These are phyloP conservation scores for Plecotus auritus DNA, from an alignment of 2,113 vertebrate species.

Conservation along the genomic window DNA sequence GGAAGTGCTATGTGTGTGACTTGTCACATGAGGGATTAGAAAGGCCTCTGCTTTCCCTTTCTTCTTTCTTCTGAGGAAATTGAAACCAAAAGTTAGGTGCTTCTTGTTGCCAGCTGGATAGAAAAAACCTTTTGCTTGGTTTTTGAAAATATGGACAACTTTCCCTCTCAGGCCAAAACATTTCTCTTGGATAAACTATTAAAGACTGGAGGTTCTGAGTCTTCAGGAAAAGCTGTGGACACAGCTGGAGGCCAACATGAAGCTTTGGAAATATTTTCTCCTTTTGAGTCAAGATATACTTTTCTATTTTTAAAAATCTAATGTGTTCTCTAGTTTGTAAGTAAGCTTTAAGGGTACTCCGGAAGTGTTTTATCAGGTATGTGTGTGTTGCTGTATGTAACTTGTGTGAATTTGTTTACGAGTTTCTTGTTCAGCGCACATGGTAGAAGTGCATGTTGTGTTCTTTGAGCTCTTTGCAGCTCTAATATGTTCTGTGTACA, in stretches of 20 bases:
- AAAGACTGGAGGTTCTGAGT: background rate
- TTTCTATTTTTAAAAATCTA: background rate
- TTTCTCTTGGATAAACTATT: background rate
- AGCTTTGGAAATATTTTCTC: background rate
- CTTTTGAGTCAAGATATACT: no score
- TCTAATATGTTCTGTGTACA: accelerated
- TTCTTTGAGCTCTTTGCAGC: background rate
- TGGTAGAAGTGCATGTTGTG: no score
- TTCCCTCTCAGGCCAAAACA: background rate
- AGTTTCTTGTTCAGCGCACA: no score
- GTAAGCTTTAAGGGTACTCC: no score
- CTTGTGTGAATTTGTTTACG: background rate
- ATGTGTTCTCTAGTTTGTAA: background rate
- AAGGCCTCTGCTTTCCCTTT: background rate
- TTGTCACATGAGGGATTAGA: background rate
- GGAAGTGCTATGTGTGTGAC: background rate
- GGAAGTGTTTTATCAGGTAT: background rate
- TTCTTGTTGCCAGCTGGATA: background rate
- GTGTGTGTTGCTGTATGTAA: no score
- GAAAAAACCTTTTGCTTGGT: background rate
- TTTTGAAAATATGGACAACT: background rate
- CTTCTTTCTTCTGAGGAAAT: conserved; percentile 17
- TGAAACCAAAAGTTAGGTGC: conserved; percentile 44
- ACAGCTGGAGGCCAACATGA: background rate
- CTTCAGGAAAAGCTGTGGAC: background rate